Conservation (phyloP, 2,113 vertebrate species). For the Cynocephalus volans region DNA sequence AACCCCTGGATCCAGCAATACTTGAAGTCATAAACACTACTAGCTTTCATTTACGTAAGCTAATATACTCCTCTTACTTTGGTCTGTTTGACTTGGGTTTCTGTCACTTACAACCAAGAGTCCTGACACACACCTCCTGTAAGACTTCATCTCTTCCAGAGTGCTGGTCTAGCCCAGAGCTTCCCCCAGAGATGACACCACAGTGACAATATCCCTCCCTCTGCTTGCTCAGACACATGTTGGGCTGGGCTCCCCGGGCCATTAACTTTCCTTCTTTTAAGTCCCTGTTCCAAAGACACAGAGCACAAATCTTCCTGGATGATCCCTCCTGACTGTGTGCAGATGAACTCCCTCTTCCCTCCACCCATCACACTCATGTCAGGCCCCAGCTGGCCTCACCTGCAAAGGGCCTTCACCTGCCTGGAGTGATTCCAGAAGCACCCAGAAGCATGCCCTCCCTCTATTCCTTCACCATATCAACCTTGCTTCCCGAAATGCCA, state of each 20-base stretch:
- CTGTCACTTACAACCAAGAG: background rate
- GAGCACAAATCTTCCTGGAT: background rate
- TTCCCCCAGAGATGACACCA: background rate
- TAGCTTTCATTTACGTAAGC: background rate
- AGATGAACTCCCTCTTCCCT: background rate
- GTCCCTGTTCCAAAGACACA: background rate
- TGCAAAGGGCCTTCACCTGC: background rate
- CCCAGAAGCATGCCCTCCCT: rapidly evolving
- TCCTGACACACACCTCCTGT: background rate
- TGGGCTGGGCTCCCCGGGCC: background rate
- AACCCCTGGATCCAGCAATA: background rate
- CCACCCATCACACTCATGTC: no score
- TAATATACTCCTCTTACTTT: background rate
- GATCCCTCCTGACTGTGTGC: background rate
- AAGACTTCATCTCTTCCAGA: background rate
- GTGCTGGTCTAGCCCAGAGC: background rate
- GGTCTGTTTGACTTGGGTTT: background rate
- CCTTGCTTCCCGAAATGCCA: background rate
- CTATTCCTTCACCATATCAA: background rate
- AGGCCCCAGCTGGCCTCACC: background rate
- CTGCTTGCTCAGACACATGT: background rate
- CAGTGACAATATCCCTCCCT: background rate
- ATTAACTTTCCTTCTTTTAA: background rate
- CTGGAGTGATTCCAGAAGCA: background rate
- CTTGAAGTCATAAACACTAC: background rate